A percentile compares a stretch with the other conserved stretches of the same genome.
Evolutionary conservation across 2,888 invertebrate species (phyloP).

Genomic region (Tineola bisselliella): DNA sequence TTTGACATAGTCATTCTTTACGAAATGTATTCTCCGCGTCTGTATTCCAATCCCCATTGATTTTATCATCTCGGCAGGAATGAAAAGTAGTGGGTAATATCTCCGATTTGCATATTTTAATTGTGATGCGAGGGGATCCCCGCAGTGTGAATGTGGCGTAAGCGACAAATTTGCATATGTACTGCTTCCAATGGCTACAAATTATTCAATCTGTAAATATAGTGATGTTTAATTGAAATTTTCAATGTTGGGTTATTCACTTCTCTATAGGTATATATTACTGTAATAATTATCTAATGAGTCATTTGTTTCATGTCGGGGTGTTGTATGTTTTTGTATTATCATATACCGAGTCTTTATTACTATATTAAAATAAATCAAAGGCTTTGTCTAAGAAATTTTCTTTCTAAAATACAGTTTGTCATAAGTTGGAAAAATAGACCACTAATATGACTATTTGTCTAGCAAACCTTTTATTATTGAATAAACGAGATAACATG

Average conservation of each 20-base stretch:
- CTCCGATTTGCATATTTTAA: conserved; percentile 65
- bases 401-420: too few species aligned
- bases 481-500: background rate
- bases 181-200: conserved; percentile 25
- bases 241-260: too few species aligned
- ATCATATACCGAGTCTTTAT: too few species aligned
- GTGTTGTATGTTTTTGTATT: too few species aligned
- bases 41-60: conserved; percentile 30
- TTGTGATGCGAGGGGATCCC: conserved; percentile 49
- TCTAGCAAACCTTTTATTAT: background rate
- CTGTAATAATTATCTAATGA: too few species aligned
- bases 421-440: background rate
- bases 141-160: conserved; percentile 48
- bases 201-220: conserved; percentile 47
- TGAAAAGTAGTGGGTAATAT: conserved; percentile 63
- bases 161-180: conserved; percentile 52
- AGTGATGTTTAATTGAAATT: conserved; percentile 30
- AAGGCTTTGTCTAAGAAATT: too few species aligned
- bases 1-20: background rate
- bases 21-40: background rate
- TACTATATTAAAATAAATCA: too few species aligned
- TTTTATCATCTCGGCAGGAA: conserved; percentile 43
- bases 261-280: too few species aligned
- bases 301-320: too few species aligned
- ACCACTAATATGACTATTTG: background rate